Evolutionary conservation across 2,113 vertebrate genomes (phyloP), one percentile per base, ranked within the genome.

Genomic region (Protobothrops mucrosquamatus): DNA sequence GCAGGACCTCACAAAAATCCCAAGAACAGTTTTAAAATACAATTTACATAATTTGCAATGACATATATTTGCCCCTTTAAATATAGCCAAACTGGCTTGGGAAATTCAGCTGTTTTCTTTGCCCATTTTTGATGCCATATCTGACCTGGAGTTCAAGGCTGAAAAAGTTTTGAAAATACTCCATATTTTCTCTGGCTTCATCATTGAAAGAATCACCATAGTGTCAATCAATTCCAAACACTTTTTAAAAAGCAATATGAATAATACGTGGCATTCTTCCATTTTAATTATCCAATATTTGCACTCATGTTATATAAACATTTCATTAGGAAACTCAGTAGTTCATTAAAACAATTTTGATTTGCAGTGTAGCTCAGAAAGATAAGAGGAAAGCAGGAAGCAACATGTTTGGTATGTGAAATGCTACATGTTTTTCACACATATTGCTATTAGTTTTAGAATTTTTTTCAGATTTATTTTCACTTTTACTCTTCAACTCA

Each of bases 221-320:
- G 57, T 94, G 91, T 95, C 96, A 97, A 94, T 97, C 96, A 97
- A 94, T 97, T 96, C 96, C 96, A 97, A 96, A 97, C 96, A 81
- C 94, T 95, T 69, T 14, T 69, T n/a, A 6, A 69, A 69, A n/a
- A 95, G 93, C 93, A 96, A 96, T 95, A 93, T 39, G 90, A 96
- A 94, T 93, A 97, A 89, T 92, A 89, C 7, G 34, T n/a, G 22
- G 39, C 86, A 54, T 89, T 89, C 95, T 96, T 93, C 95, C 95
- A 95, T 96, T 95, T 97, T 96, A 96, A 96, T 97, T 96, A 46
- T 92, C 86, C 91, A 85, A 88, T 92, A 94, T 95, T 88, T 96
- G 94, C 94, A 92, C 85, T 93, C 74, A 23, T 93, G 46, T 34
- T 89, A 12, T 94, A 96, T 97, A 96, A 96, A 96, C 96, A 91